Evolutionary conservation across 2,113 vertebrate species (phyloP), one percentile per base, ranked within the genome.

Genomic region (Talpa occidentalis): DNA sequence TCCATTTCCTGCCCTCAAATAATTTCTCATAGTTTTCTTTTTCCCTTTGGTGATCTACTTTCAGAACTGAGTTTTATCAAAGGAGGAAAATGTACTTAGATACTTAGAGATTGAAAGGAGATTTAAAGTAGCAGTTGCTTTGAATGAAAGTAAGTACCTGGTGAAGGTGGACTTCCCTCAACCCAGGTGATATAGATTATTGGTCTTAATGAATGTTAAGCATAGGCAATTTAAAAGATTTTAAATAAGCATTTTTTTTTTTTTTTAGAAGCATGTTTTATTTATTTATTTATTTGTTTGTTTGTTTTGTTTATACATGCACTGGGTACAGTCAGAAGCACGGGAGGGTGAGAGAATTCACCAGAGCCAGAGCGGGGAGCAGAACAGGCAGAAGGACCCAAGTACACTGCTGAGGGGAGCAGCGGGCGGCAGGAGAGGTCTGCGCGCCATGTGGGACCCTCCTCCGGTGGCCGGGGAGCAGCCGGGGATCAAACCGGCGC

Each of bases 1-100:
- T 90, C 44, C 67, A 92, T 97, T 97, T 97, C 66, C 76, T 97
- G 56, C 42, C 97, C 96, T 94, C 90, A 1, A 30, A 84, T 69
- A 94, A 95, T 97, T 95, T 93, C 92, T 89, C 37, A 44, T 62
- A 59, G 80, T 82, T 97, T 96, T 93, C 19, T 67, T 95, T 96
- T 70, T 56, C 86, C 85, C 94, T 95, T 96, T 94, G 73, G 93
- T 96, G 67, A 93, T 94, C n/a, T 22, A n/a, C 54, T 96, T 97
- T 96, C 21, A 95, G 91, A 94, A 86, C 94, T 97, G 67, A 32
- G 52, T 96, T 94, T 95, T 73, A 83, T 92, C 44, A 93, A 96
- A 97, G 95, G 69, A 96, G 62, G 49, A 91, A 90, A 62, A 93
- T 90, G 94, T 92, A 94, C 64, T 94, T 77, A 91, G 90, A 90